Evolutionary conservation across 2,113 vertebrate species (phyloP).

Genomic region (Redunca redunca): DNA sequence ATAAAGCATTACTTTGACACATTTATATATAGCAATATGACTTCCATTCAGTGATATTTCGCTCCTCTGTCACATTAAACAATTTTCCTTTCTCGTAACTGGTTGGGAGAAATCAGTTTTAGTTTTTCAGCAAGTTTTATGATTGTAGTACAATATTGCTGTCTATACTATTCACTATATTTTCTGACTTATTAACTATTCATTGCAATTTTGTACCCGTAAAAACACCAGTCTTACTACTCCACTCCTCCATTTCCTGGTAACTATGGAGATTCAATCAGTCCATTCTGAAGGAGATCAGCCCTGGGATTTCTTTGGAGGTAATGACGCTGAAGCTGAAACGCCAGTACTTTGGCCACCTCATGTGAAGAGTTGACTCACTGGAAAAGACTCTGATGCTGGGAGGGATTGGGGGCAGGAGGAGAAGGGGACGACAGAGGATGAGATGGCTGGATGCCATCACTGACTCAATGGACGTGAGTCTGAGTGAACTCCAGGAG

Average conservation of each 20-base stretch:
- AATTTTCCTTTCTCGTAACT: background rate
- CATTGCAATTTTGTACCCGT: background rate
- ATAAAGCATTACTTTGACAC: background rate
- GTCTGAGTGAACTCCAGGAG: no score
- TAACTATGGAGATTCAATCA: background rate
- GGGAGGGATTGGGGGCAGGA: no score
- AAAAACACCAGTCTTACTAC: background rate
- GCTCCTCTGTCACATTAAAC: background rate
- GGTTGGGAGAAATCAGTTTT: background rate
- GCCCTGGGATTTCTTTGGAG: no score
- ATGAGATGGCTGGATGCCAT: no score
- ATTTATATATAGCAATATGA: background rate
- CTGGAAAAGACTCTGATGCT: no score
- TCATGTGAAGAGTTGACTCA: no score
- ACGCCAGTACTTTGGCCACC: no score
- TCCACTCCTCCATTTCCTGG: background rate
- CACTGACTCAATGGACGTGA: no score
- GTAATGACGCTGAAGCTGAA: no score
- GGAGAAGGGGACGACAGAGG: no score
- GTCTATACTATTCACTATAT: background rate
- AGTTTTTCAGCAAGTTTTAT: background rate
- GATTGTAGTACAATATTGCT: background rate
- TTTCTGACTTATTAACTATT: background rate
- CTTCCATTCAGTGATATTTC: background rate
- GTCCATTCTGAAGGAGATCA: no score